These are phyloP conservation scores for Noctua fimbriata DNA, from an alignment of 2,888 invertebrate species.

Conservation along the genomic window DNA sequence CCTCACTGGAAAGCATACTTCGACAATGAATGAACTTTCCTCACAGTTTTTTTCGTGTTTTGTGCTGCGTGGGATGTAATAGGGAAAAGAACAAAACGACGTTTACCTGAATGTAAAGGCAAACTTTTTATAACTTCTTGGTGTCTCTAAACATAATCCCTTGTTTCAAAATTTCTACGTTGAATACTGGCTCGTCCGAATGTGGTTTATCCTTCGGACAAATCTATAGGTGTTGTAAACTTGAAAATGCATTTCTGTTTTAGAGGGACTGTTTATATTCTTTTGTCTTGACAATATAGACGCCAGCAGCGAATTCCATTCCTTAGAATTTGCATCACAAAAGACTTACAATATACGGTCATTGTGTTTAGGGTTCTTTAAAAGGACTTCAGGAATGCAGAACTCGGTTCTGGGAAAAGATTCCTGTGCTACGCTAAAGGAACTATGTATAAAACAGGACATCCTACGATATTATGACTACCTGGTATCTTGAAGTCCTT, in stretches of 20 bases:
- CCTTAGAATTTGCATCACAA: conserved; percentile 49
- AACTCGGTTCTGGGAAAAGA: conserved; percentile 37
- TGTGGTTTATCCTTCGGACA: conserved; percentile 1
- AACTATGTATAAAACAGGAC: conserved; percentile 16
- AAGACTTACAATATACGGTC: conserved; percentile 23
- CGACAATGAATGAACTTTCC: not conserved
- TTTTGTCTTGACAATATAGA: conserved; percentile 41
- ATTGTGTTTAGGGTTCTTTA: conserved; percentile 42
- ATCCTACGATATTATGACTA: conserved; percentile 12
- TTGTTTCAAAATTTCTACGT: not conserved
- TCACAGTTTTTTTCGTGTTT: not conserved
- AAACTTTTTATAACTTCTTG: not conserved
- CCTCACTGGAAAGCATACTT: not conserved
- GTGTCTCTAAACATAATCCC: not conserved
- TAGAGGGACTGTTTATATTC: conserved; percentile 30
- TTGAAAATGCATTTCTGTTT: conserved; percentile 8
- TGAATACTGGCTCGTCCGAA: not conserved
- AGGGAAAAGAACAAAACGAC: not conserved
- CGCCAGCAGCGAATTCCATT: conserved; percentile 42
- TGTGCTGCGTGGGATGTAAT: not conserved
- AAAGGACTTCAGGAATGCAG: conserved; percentile 27
- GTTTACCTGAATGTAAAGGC: not conserved
- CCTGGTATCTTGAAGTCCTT: conserved; percentile 8
- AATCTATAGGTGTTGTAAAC: not conserved
- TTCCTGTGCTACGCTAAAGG: conserved; percentile 4